Percentiles rank a stretch among this genome's conserved stretches.
These are phyloP conservation scores for Gymnobelideus leadbeateri DNA, from an alignment of 2,113 vertebrate genomes.

Conservation along the genomic window DNA sequence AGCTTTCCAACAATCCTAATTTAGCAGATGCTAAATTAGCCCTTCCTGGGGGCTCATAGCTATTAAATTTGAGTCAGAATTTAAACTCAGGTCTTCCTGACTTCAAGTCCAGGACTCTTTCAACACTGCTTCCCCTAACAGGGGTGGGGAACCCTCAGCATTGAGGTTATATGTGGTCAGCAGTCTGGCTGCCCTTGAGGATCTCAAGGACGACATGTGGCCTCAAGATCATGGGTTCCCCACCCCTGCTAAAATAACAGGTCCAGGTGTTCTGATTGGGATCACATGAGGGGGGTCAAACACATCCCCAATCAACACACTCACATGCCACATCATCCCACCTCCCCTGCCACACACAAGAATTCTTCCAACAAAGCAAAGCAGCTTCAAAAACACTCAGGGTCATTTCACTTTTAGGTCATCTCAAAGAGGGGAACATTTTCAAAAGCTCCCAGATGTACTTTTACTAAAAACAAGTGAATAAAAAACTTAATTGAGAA, in stretches of 20 bases:
- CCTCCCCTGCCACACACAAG: background rate
- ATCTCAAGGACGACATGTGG: too few relatives aligned
- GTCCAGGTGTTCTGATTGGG: background rate
- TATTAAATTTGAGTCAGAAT: background rate
- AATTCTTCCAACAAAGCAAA: background rate
- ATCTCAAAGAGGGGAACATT: background rate
- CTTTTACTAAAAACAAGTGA: background rate
- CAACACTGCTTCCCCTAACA: too few relatives aligned
- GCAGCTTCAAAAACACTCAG: background rate
- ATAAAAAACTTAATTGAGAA: background rate
- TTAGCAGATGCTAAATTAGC: background rate
- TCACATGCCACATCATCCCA: background rate
- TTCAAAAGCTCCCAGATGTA: background rate
- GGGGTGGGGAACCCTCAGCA: too few relatives aligned
- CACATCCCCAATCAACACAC: background rate
- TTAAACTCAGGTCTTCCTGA: background rate
- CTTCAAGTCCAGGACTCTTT: too few relatives aligned
- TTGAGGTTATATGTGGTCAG: too few relatives aligned
- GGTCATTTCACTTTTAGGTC: background rate
- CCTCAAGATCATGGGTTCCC: fast-evolving
- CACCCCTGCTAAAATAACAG: background rate
- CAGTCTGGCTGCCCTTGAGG: too few relatives aligned
- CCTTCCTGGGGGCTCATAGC: background rate
- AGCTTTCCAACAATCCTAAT: background rate
- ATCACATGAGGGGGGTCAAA: background rate